Evolutionary conservation across 2,113 vertebrate species (phyloP).

Genomic region (Esox niger): DNA sequence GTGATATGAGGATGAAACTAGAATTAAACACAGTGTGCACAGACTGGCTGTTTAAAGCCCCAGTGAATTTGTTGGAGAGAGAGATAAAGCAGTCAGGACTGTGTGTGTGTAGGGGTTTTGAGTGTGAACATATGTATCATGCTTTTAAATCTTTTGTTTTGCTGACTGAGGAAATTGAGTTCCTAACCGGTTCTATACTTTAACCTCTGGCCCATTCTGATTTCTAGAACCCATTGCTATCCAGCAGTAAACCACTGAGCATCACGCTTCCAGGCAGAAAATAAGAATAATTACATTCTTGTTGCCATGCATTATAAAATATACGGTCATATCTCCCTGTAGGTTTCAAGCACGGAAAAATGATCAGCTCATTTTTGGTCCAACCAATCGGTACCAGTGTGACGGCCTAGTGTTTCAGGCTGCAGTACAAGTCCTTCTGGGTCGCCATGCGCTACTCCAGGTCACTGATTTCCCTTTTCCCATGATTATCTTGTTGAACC

Average conservation of each 20-base stretch:
- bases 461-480: constrained; percentile 7
- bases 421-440: not conserved
- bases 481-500: constrained; percentile 19
- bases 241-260: not conserved
- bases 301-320: not conserved
- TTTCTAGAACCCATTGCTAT: not conserved
- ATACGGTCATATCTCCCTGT: no score
- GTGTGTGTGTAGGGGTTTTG: not conserved
- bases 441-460: not conserved
- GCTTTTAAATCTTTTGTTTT: not conserved
- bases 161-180: not conserved
- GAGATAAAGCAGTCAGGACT: constrained; percentile 1
- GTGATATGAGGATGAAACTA: constrained; percentile 8
- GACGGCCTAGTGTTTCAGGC: not conserved
- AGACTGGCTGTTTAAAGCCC: not conserved
- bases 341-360: no score
- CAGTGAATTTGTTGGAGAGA: not conserved
- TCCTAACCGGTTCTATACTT: constrained; percentile 1
- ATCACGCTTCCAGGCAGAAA: constrained; percentile 15
- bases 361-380: no score
- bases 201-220: not conserved
- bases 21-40: constrained; percentile 5
- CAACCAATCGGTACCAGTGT: no score
- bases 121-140: not conserved
- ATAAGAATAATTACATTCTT: constrained; percentile 6